phyloP scores from a whole-genome alignment of 64 coral and sea anemone genomes.

The Pachyseris speciosa region DNA sequence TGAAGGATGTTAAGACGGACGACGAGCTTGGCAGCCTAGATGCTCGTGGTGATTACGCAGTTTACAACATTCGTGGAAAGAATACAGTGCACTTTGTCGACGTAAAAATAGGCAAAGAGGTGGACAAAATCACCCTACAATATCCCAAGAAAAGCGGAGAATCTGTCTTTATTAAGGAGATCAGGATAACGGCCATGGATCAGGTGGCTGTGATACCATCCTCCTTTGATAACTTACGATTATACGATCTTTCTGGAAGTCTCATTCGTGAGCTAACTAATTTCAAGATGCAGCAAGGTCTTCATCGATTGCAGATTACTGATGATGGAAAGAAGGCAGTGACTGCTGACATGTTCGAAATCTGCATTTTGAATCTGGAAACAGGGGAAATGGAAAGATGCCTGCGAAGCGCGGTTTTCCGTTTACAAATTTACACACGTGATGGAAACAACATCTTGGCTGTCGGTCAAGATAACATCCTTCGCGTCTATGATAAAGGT shows the following conservation, averaged over 20 bases:
- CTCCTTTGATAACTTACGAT: constrained; percentile 46
- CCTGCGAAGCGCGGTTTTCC: constrained; percentile 73
- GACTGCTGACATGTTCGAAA: constrained; percentile 81
- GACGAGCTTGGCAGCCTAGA: constrained; percentile 74
- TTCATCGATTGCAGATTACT: constrained; percentile 77
- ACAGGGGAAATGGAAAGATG: constrained; percentile 71
- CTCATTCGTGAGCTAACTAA: constrained; percentile 72
- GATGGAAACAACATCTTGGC: constrained; percentile 74
- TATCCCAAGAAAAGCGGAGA: constrained; percentile 40
- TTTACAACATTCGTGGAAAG: constrained; percentile 66
- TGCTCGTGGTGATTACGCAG: constrained; percentile 49
- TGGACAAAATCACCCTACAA: constrained; percentile 72
- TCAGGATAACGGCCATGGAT: constrained; percentile 67
- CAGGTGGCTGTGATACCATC: constrained; percentile 81
- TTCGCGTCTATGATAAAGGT: constrained; percentile 78
- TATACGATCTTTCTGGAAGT: constrained; percentile 80
- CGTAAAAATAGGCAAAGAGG: constrained; percentile 70
- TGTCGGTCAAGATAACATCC: constrained; percentile 76
- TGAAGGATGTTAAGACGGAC: constrained; percentile 73
- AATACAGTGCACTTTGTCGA: constrained; percentile 74
- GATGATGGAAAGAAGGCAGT: constrained; percentile 84
- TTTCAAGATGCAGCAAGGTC: constrained; percentile 78
- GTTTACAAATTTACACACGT: constrained; percentile 63
- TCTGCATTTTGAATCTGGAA: constrained; percentile 72
- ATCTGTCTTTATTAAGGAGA: constrained; percentile 56